Conservation (phyloP, 1,140 invertebrate genomes). For the Drosophila lini region DNA sequence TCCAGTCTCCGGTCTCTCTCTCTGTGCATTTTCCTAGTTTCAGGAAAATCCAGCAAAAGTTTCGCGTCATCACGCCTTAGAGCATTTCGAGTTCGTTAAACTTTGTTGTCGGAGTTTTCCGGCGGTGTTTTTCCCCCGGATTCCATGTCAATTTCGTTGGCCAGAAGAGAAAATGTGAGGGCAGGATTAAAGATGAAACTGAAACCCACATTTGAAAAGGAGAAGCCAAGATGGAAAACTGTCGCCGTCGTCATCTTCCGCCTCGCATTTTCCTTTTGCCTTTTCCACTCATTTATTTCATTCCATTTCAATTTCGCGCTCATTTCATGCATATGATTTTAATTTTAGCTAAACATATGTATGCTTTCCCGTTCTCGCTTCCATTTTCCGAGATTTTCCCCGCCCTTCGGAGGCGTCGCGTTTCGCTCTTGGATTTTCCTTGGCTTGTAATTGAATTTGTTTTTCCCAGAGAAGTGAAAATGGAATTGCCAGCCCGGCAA, state of each 20-base stretch:
- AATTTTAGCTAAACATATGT: constrained; percentile 67
- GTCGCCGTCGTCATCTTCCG: neutral
- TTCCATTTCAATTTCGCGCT: constrained; percentile 80
- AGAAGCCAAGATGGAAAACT: constrained; percentile 20
- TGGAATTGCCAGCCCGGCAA: constrained; percentile 51
- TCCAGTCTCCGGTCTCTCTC: neutral
- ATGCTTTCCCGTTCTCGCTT: neutral
- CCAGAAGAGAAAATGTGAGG: neutral
- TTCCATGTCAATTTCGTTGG: constrained; percentile 14
- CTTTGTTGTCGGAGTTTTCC: constrained; percentile 8
- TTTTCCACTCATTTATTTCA: constrained; percentile 62
- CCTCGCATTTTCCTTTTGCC: neutral
- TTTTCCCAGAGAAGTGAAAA: constrained; percentile 50
- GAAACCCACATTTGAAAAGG: constrained; percentile 11
- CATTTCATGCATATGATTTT: constrained; percentile 83
- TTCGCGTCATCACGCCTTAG: constrained; percentile 12
- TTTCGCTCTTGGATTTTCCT: constrained; percentile 41
- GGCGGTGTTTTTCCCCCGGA: neutral
- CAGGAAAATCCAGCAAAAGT: constrained; percentile 16
- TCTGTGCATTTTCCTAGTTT: constrained; percentile 14
- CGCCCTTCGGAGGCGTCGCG: constrained; percentile 9
- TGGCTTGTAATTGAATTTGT: constrained; percentile 76
- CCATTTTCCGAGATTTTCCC: constrained; percentile 8
- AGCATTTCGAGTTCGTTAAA: constrained; percentile 36
- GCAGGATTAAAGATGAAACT: constrained; percentile 26